Conservation (phyloP, 2,113 vertebrate species). For the Cyanistes caeruleus region DNA sequence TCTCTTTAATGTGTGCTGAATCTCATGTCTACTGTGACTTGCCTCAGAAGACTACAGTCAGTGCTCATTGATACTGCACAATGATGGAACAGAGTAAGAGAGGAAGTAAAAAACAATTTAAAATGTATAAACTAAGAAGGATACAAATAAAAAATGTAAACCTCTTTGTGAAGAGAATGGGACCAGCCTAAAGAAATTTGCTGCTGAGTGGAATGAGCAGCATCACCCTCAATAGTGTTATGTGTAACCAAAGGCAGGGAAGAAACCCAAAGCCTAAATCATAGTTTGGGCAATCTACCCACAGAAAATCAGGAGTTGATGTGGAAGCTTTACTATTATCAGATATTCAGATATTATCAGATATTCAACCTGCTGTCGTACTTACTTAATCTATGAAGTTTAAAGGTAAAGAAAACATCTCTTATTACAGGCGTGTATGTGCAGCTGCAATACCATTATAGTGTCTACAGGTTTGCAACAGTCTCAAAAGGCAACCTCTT, state of each 20-base stretch:
- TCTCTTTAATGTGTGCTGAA: neutral
- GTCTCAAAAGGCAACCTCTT: neutral
- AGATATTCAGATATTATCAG: neutral
- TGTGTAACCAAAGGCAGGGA: neutral
- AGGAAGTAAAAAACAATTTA: neutral
- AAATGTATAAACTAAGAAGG: neutral
- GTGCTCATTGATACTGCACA: neutral
- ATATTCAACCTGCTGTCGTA: neutral
- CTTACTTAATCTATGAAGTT: neutral
- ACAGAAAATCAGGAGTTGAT: neutral
- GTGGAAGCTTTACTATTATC: neutral
- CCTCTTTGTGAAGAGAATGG: neutral
- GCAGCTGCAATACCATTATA: neutral
- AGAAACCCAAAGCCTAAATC: neutral
- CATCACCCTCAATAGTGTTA: neutral
- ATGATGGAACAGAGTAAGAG: neutral
- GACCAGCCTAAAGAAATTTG: neutral
- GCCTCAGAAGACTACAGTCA: neutral
- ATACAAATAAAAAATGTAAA: neutral
- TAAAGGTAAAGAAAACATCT: neutral
- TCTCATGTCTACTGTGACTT: neutral
- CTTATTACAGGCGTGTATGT: neutral
- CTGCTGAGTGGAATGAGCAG: neutral
- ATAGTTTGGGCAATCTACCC: neutral
- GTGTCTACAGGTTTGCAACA: neutral